Base-by-base conservation (phyloP, 2,113 vertebrate genomes). In the Sula dactylatra region DNA sequence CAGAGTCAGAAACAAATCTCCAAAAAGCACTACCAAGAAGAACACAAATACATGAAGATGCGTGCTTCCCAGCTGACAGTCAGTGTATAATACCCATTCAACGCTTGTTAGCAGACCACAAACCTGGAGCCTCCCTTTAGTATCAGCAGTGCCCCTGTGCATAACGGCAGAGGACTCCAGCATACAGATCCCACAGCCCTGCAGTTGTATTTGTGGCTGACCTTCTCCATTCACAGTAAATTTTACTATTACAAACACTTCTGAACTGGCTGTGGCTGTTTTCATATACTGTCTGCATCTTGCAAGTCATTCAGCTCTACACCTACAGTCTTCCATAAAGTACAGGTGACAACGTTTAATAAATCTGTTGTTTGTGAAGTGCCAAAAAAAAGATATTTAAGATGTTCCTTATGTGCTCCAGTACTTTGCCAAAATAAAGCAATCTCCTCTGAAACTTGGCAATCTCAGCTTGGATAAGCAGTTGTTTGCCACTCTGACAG, bases 391-490 rank as follows among this genome's bases (percentile, higher is more conserved):
- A 50, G 4, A 62, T 58, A 74, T 59, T 90, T 88, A 90, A 88
- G 49, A 91, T 56, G 34, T 74, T 81, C 92, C 94, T 82, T 96
- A 88, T 86, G 88, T 88, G 52, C 72, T 86, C 31, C 58, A 89
- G 36, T 82, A 91, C 61, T 92, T 76, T 82, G 92, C 71, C 88
- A 93, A 93, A 86, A 82, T 40, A 77, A 88, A 82, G 65, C 66
- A 36, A 82, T 64, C 79, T 93, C 61, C 74, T 64, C 55, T 38
- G 76, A 88, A 93, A 88, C 61, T 65, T 90, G 90, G 89, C 74
- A 94, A 88, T 88, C 93, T 85, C 76, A 90, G 49, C 54, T 92
- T 82, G 77, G 88, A 83, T 76, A 96, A 94, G 78, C 66, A 92
- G 77, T 87, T 96, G 88, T 89, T 93, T 94, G 93, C 86, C 54